Evolutionary conservation across 2,113 vertebrate genomes (phyloP).

Genomic region (Pyrgilauda ruficollis): DNA sequence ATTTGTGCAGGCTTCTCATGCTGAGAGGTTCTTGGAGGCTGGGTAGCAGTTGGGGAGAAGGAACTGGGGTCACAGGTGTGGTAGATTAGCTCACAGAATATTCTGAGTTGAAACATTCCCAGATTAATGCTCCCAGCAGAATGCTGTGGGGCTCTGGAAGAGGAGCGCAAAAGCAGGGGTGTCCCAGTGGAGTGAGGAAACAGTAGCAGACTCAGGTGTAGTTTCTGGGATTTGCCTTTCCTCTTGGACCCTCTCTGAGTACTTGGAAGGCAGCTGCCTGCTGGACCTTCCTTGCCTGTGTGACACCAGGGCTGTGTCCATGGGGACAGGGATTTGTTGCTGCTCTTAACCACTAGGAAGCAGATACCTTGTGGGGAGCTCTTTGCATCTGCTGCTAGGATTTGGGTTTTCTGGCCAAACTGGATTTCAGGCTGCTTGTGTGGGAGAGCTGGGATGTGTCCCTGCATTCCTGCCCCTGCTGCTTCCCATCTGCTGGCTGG

Average conservation of each 20-base stretch:
- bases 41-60: neutral
- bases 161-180: neutral
- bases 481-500: rapidly evolving
- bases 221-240: neutral
- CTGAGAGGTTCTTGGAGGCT: neutral
- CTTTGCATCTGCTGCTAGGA: neutral
- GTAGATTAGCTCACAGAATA: neutral
- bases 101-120: neutral
- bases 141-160: neutral
- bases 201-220: neutral
- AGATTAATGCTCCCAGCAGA: neutral
- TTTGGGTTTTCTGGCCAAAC: neutral
- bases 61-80: neutral
- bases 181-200: neutral
- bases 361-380: neutral
- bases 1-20: neutral
- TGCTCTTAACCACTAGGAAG: neutral
- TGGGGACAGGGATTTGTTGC: neutral
- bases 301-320: neutral
- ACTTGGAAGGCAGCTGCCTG: neutral
- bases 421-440: neutral
- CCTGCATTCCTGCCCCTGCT: neutral
- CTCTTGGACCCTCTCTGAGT: neutral
- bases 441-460: neutral
- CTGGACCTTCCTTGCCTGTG: neutral